Evolutionary conservation across 2,888 invertebrate species (phyloP).

Genomic region (Lobophora halterata): DNA sequence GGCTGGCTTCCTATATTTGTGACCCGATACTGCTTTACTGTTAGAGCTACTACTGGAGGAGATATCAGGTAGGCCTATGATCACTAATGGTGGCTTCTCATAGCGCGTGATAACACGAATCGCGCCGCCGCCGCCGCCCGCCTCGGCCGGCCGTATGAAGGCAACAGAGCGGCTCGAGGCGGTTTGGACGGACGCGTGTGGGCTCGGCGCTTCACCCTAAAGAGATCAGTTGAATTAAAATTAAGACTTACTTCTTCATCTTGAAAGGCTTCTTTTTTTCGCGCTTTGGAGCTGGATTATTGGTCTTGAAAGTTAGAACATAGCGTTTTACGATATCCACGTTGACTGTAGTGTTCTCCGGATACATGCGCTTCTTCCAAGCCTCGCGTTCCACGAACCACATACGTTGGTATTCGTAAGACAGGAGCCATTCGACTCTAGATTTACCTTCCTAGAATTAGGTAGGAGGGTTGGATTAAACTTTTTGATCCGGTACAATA

Average conservation of each 20-base stretch:
- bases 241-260: constrained; percentile 65
- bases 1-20: no score
- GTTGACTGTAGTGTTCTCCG: constrained; percentile 65
- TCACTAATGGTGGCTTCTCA: not conserved
- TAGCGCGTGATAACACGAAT: not conserved
- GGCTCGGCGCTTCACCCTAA: no score
- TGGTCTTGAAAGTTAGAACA: constrained; percentile 67
- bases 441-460: constrained; percentile 63
- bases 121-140: no score
- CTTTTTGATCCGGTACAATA: not conserved
- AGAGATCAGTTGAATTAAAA: no score
- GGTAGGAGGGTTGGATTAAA: no score
- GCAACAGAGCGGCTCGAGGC: no score
- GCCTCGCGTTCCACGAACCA: constrained; percentile 79
- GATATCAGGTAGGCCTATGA: no score
- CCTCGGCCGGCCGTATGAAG: no score
- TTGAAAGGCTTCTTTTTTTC: constrained; percentile 72
- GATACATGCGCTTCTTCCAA: constrained; percentile 79
- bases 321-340: constrained; percentile 71
- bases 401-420: constrained; percentile 80
- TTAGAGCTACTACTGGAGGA: no score
- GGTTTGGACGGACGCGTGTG: no score
- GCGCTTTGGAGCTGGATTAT: constrained; percentile 63
- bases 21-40: no score
- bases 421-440: constrained; percentile 71